phyloP scores from a whole-genome alignment of 2,888 invertebrate species.

The Halocaridina rubra region DNA sequence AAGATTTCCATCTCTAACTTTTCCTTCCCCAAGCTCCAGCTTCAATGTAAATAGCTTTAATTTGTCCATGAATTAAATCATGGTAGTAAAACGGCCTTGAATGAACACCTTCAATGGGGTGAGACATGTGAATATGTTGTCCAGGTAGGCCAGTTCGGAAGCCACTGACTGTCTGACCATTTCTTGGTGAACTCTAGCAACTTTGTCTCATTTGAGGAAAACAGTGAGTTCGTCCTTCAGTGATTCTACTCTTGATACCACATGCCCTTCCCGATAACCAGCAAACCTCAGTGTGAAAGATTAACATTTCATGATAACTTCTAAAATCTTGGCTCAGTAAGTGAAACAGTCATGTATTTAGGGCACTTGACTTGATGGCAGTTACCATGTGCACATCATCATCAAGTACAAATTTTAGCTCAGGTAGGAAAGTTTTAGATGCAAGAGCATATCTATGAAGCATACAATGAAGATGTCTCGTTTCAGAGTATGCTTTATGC shows the following conservation, averaged over 20 bases:
- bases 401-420: slow-evolving; percentile 5
- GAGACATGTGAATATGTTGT: neutral
- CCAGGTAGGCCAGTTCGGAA: too few species aligned
- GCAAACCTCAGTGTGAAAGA: too few species aligned
- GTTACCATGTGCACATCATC: slow-evolving; percentile 1
- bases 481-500: slow-evolving; percentile 3
- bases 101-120: neutral
- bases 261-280: too few species aligned
- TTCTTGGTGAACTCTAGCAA: slow-evolving; percentile 5
- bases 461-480: slow-evolving; percentile 12
- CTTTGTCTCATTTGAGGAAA: slow-evolving; percentile 16
- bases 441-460: slow-evolving; percentile 11
- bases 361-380: neutral
- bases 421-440: slow-evolving; percentile 17
- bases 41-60: slow-evolving; percentile 22
- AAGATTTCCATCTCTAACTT: slow-evolving; percentile 41
- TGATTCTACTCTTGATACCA: slow-evolving; percentile 13
- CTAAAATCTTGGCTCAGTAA: neutral
- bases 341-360: slow-evolving; percentile 8
- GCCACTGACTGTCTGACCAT: slow-evolving; percentile 12
- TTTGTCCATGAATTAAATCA: slow-evolving; percentile 23
- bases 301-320: too few species aligned
- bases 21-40: slow-evolving; percentile 34
- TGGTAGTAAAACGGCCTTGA: neutral
- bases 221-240: neutral